A percentile compares a stretch with the other conserved stretches of the same genome.
Evolutionary conservation across 2,113 vertebrate genomes (phyloP).

Genomic region (Sigmodon hispidus): DNA sequence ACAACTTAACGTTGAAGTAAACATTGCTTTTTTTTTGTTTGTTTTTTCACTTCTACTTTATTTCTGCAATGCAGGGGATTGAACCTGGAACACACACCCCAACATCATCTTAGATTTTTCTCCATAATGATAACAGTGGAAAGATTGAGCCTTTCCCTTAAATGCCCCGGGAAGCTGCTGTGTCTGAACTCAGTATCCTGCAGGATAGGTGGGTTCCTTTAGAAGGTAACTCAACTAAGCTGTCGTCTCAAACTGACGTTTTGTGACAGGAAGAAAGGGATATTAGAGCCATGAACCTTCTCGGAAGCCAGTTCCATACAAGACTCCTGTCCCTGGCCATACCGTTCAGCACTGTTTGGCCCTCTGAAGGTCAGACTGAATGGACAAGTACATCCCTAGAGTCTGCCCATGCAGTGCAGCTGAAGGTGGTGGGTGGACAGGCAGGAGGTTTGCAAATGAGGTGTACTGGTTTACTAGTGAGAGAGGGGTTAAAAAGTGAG

Average conservation of each 20-base stretch:
- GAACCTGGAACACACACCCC: background rate
- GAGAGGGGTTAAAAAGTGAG: accelerated
- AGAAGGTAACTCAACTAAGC: background rate
- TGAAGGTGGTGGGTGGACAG: background rate
- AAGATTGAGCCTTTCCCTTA: background rate
- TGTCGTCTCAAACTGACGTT: background rate
- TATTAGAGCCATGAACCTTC: background rate
- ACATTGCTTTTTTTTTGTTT: background rate
- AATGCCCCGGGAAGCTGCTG: background rate
- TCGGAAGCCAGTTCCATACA: background rate
- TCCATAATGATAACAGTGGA: background rate
- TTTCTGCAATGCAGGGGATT: background rate
- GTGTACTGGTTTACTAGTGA: background rate
- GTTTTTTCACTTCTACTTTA: background rate
- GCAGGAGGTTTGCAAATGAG: background rate
- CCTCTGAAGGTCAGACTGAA: background rate
- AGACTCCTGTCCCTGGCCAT: background rate
- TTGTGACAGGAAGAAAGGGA: background rate
- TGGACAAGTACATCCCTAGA: background rate
- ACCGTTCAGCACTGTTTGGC: background rate
- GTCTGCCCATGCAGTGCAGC: background rate
- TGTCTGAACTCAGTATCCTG: background rate
- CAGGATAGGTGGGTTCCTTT: background rate
- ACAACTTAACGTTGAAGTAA: background rate
- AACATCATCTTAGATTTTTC: background rate